Base-by-base conservation (phyloP, 1,140 invertebrate species). In the Eciton burchellii region DNA sequence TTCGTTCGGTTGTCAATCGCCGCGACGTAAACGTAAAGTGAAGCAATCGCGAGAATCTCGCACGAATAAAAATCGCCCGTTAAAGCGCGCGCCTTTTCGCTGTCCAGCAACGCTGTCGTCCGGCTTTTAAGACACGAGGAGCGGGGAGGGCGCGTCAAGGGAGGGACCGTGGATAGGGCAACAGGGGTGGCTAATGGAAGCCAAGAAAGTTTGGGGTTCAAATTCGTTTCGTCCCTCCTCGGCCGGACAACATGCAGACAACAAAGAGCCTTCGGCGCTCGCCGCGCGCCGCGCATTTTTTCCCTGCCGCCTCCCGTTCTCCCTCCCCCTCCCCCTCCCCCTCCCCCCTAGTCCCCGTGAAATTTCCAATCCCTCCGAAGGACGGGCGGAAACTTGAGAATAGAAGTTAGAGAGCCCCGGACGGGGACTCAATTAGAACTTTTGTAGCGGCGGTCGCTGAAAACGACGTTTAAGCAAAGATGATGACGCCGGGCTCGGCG, bases 171-270 rank as follows among this genome's bases (percentile, higher is more conserved):
- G 54, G 45, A 3, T 45, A 66, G 24, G 12, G 12, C 26, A 19
- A 57, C 41, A 35, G 54, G 54, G 29, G 49, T 62, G 82, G 84
- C 83, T 92, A 92, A 91, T 91, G 89, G 90, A 91, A 92, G 84
- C 89, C 81, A 88, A 79, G 76, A 91, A 92, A 91, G 83, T 92
- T 91, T 68, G 49, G 59, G 84, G 84, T 85, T 89, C 89, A 89
- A 90, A 90, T 89, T 88, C 88, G 81, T 87, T 86, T 89, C 84
- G 68, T 81, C 70, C 81, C 83, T 83, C 41, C 73, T 66, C 65
- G 57, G 63, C 70, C 81, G 84, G 70, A 88, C 81, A 84, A 88
- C 81, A 84, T 84, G 86, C 86, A 81, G 84, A 82, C 84, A 85
- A 85, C 89, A 88, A 89, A 89, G 87, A 88, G 66, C 87, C 84